These are phyloP conservation scores for Eupelmus urozonus DNA, from an alignment of 2,888 invertebrate genomes.

Conservation along the genomic window DNA sequence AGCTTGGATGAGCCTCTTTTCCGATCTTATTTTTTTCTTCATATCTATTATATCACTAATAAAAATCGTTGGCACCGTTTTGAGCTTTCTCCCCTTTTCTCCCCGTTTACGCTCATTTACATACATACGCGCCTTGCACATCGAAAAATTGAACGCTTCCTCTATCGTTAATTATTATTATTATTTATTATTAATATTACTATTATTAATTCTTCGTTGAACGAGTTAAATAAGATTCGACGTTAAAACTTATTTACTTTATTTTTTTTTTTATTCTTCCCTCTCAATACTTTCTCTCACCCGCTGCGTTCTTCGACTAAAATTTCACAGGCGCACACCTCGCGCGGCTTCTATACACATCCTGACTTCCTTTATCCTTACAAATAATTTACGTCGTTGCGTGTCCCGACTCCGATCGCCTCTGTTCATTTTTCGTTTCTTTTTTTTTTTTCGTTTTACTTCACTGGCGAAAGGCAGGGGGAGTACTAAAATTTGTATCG, in stretches of 20 bases:
- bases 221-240: slow-evolving; percentile 48
- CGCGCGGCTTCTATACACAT: neutral
- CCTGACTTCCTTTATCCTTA: slow-evolving; percentile 10
- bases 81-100: slow-evolving; percentile 15
- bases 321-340: slow-evolving; percentile 13
- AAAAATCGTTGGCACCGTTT: slow-evolving; percentile 56
- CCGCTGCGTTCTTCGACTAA: slow-evolving; percentile 18
- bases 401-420: slow-evolving; percentile 47
- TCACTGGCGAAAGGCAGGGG: slow-evolving; percentile 61
- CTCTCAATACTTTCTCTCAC: slow-evolving; percentile 32
- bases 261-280: slow-evolving; percentile 3
- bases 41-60: slow-evolving; percentile 41
- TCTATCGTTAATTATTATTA: slow-evolving; percentile 32
- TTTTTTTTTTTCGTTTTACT: slow-evolving; percentile 22
- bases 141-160: slow-evolving; percentile 42
- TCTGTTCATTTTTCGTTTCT: slow-evolving; percentile 18
- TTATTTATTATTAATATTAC: slow-evolving; percentile 45
- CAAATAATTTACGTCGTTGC: slow-evolving; percentile 57
- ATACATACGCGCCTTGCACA: slow-evolving; percentile 16
- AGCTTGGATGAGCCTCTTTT: slow-evolving; percentile 9
- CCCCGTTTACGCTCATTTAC: neutral
- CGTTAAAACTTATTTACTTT: slow-evolving; percentile 32
- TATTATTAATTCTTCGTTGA: slow-evolving; percentile 50
- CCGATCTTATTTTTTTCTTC: neutral
- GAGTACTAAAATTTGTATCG: slow-evolving; percentile 60